A percentile compares a stretch with the other conserved stretches of the same genome.
Evolutionary conservation across 2,888 invertebrate species (phyloP).

Genomic region (Drosophila barbarae): DNA sequence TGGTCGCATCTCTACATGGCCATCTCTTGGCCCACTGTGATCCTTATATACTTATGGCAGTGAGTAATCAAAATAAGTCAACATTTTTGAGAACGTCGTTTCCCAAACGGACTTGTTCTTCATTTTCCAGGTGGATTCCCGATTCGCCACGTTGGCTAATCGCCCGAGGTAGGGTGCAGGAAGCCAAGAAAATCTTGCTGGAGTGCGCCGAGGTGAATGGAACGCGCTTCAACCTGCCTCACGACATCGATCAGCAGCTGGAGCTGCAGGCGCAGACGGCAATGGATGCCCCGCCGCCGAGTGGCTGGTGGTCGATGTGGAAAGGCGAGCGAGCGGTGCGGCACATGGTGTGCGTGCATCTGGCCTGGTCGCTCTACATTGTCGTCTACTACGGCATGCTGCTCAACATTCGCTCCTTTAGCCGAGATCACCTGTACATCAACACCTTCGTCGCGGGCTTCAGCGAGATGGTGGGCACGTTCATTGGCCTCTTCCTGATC

Average conservation of each 20-base stretch:
- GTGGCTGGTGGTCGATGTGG: constrained; percentile 80
- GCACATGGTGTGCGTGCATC: constrained; percentile 78
- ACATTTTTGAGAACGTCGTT: background rate
- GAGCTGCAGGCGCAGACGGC: constrained; percentile 78
- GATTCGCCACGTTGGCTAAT: constrained; percentile 81
- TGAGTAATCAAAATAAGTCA: constrained; percentile 54
- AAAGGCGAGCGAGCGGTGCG: constrained; percentile 77
- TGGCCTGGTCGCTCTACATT: constrained; percentile 79
- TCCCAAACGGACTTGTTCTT: background rate
- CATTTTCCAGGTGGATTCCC: constrained; percentile 78
- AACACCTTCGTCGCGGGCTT: constrained; percentile 80
- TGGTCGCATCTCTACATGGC: constrained; percentile 80
- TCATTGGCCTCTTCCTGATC: constrained; percentile 78
- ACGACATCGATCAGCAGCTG: constrained; percentile 79
- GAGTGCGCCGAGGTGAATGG: constrained; percentile 79
- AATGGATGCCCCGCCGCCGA: constrained; percentile 78
- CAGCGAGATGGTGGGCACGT: constrained; percentile 78
- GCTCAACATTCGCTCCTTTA: constrained; percentile 80
- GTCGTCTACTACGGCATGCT: constrained; percentile 81
- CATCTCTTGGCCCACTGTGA: constrained; percentile 80
- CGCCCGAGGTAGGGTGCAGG: constrained; percentile 78
- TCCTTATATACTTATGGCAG: constrained; percentile 80
- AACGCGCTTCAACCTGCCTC: constrained; percentile 77
- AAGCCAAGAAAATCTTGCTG: constrained; percentile 78
- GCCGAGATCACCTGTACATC: constrained; percentile 79